Evolutionary conservation across 2,113 vertebrate species (phyloP).

Genomic region (Diglossa brunneiventris): DNA sequence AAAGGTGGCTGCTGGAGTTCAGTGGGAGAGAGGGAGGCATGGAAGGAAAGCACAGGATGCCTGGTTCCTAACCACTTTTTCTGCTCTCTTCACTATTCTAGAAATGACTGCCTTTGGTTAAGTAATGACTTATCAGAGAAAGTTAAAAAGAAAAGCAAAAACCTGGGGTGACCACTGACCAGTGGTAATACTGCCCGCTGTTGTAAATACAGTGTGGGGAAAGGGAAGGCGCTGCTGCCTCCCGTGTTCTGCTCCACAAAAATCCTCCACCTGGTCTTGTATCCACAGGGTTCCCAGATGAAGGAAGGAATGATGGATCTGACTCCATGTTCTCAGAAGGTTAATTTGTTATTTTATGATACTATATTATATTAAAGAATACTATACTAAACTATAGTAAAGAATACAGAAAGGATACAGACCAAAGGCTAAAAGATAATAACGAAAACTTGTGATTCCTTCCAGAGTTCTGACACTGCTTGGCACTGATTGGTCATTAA

Average conservation of each 20-base stretch:
- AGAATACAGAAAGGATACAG: too few relatives aligned
- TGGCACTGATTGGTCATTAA: too few relatives aligned
- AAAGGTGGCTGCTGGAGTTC: neutral
- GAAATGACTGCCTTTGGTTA: neutral
- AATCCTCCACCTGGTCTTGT: neutral
- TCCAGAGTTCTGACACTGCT: too few relatives aligned
- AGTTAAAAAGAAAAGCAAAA: neutral
- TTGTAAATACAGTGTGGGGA: neutral
- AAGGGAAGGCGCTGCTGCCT: neutral
- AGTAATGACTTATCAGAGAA: neutral
- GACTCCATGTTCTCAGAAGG: too few relatives aligned
- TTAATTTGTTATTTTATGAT: too few relatives aligned
- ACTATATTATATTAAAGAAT: too few relatives aligned
- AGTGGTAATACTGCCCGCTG: rapidly evolving
- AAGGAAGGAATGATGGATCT: too few relatives aligned
- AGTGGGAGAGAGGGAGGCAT: neutral
- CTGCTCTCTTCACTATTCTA: neutral
- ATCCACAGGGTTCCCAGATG: too few relatives aligned
- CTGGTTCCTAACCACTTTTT: neutral
- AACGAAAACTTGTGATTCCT: too few relatives aligned
- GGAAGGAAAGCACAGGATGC: neutral
- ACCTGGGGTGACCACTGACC: rapidly evolving
- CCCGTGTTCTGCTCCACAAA: neutral
- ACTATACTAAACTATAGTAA: too few relatives aligned
- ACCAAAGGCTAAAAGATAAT: too few relatives aligned